Evolutionary conservation across 2,888 invertebrate genomes (phyloP).

Genomic region (Drosophila longiperda): DNA sequence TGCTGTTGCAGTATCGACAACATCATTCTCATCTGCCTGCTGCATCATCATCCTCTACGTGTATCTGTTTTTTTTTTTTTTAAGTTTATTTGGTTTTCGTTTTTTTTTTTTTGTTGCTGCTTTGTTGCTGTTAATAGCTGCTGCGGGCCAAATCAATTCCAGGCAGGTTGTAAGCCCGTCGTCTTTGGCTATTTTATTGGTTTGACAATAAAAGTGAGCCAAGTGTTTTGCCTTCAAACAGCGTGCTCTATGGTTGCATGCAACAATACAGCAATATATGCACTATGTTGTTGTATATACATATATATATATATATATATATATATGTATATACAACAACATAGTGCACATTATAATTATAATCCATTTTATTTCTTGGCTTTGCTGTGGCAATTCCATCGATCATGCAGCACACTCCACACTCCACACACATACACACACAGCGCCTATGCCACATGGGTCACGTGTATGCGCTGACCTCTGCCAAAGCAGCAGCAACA

Average conservation of each 20-base stretch:
- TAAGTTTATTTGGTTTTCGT: conserved; percentile 1
- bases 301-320: not conserved
- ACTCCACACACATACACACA: conserved; percentile 7
- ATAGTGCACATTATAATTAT: conserved; percentile 71
- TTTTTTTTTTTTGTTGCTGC: conserved; percentile 43
- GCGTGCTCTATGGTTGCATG: conserved; percentile 3
- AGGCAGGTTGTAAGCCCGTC: conserved; percentile 61
- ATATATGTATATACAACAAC: conserved; percentile 21
- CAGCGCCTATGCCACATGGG: conserved; percentile 46
- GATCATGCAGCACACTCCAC: conserved; percentile 58
- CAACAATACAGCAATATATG: not conserved
- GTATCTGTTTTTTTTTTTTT: conserved; percentile 21
- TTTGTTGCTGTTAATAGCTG: conserved; percentile 72
- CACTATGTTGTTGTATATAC: too few relatives aligned
- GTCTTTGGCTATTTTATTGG: conserved; percentile 73
- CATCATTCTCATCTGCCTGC: conserved; percentile 40
- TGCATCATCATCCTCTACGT: conserved; percentile 28
- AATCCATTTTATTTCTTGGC: conserved; percentile 74
- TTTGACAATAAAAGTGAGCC: conserved; percentile 79
- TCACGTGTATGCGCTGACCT: conserved; percentile 82
- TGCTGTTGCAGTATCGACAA: conserved; percentile 36
- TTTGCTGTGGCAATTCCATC: conserved; percentile 71
- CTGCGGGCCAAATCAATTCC: conserved; percentile 80
- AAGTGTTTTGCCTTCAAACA: conserved; percentile 34
- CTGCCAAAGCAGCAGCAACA: conserved; percentile 51